Percentiles rank a stretch among this genome's conserved stretches.
These are phyloP conservation scores for Deroptyus accipitrinus DNA, from an alignment of 2,113 vertebrate species.

Conservation along the genomic window DNA sequence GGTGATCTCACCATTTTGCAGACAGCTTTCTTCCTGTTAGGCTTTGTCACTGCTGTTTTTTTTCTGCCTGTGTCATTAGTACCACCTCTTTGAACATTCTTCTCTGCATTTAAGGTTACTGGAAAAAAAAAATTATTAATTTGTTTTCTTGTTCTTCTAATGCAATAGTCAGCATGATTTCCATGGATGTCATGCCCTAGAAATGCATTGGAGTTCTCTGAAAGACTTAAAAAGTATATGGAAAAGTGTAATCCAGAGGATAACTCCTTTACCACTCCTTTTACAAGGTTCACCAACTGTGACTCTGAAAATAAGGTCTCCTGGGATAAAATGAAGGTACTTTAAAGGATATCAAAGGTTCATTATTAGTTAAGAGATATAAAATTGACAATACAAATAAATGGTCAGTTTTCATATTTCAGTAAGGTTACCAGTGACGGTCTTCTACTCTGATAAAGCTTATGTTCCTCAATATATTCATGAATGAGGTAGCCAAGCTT, in stretches of 20 bases:
- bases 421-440: not conserved
- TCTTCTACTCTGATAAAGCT: not conserved
- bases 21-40: not conserved
- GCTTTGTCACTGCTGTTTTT: not conserved
- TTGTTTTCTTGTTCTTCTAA: not conserved
- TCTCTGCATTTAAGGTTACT: not conserved
- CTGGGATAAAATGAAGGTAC: not conserved
- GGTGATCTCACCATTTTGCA: not conserved
- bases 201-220: not conserved
- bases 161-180: not conserved
- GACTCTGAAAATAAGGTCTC: not conserved
- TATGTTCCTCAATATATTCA: not conserved
- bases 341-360: not conserved
- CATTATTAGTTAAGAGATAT: not conserved
- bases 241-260: not conserved
- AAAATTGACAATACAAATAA: not conserved
- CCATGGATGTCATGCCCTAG: not conserved
- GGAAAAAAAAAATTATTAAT: not conserved
- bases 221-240: not conserved
- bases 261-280: accelerated
- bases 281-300: not conserved
- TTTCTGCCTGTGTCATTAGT: not conserved
- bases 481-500: not conserved
- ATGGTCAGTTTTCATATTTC: not conserved
- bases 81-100: not conserved